Conservation (phyloP, 2,797 vertebrate species). For the Pterois miles region DNA sequence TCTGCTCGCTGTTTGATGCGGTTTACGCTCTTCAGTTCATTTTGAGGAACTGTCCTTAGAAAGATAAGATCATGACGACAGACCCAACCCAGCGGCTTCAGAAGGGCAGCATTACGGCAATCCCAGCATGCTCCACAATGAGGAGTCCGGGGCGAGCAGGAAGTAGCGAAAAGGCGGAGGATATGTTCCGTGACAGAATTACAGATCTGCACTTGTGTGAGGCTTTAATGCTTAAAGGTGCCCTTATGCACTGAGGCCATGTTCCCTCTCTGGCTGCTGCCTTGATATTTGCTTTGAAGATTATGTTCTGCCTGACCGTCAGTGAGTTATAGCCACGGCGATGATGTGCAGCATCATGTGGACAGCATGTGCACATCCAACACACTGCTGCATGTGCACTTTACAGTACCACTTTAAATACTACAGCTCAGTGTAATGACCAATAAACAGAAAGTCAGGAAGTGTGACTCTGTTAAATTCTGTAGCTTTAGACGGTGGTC, state of each 20-base stretch:
- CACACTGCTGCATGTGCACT: neutral
- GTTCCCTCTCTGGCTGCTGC: constrained; percentile 52
- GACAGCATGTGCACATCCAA: neutral
- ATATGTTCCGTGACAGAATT: constrained; percentile 68
- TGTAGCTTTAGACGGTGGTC: neutral
- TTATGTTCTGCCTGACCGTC: constrained; percentile 46
- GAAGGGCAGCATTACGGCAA: constrained; percentile 54
- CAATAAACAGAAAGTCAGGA: neutral
- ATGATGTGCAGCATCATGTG: constrained; percentile 41
- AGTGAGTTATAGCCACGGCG: constrained; percentile 21
- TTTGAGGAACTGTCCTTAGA: constrained; percentile 69
- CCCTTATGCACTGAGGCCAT: constrained; percentile 54
- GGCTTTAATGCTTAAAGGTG: constrained; percentile 69
- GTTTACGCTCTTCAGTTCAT: constrained; percentile 66
- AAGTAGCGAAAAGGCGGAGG: constrained; percentile 53
- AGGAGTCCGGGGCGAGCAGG: constrained; percentile 41
- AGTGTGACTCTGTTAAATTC: neutral
- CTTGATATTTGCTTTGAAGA: constrained; percentile 72
- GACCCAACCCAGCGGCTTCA: constrained; percentile 59
- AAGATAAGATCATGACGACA: constrained; percentile 66
- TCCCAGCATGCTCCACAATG: constrained; percentile 40
- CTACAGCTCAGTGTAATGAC: neutral
- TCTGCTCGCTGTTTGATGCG: constrained; percentile 64
- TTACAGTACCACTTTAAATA: neutral
- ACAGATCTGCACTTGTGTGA: constrained; percentile 54